Evolutionary conservation across 2,888 invertebrate species (phyloP), one percentile per base, ranked within the genome.

Genomic region (Drosophila borborema): DNA sequence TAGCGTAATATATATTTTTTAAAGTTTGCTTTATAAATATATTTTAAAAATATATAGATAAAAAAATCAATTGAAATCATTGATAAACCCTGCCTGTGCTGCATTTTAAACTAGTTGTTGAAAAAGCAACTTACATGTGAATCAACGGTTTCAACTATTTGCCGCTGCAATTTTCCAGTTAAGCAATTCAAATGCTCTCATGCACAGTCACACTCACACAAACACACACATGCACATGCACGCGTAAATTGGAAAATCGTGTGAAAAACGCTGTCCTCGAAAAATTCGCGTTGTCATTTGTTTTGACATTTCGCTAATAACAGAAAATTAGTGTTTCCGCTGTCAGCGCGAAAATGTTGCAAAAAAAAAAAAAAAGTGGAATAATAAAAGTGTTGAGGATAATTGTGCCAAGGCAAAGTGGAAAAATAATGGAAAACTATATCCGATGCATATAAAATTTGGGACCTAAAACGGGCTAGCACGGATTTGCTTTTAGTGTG

Each of bases 281-380:
- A 68, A 69, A 72, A 72, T 72, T 41, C 54, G 36, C 48, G 48
- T 60, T 83, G 66, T 81, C 81, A 88, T 80, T 81, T 86, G 83
- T 80, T 85, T 71, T 77, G 88, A 86, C 85, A 83, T 77, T 80
- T 64, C 55, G 63, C 77, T 85, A 86, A 85, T 88, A 88, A 86
- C 83, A 72, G 77, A 48, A 83, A 83, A 85, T 88, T 74, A 81
- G 74, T 74, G 64, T 74, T 80, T 70, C 60, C 65, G 55, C 70
- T 74, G 77, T 65, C 81, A 72, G 55, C 51, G 64, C 45, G 43
- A 64, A 68, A 68, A 31, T 7, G 18, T 23, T 34, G 16, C 3
- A 16, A 40, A 10, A 53, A 56, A 8, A 18, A 62, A 63, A 64
- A 2, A n/a, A n/a, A 36, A 12, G 4, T 10, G 20, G 20, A 40